Evolutionary conservation across 1,140 invertebrate species (phyloP).

Genomic region (Orchesella cincta): DNA sequence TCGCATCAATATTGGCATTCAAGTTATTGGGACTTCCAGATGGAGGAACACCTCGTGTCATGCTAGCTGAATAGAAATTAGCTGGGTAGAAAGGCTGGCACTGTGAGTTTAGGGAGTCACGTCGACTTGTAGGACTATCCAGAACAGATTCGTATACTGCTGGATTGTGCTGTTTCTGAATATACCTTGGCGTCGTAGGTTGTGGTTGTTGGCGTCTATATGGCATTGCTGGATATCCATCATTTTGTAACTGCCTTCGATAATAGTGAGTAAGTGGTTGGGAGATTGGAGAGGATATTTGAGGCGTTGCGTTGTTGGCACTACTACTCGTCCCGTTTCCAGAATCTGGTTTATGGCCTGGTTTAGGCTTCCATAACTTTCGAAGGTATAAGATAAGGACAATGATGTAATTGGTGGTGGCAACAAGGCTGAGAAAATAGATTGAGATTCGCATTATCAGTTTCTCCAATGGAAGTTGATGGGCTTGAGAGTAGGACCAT

Average conservation of each 20-base stretch:
- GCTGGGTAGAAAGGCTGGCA: constrained; percentile 26
- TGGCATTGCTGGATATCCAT: not conserved
- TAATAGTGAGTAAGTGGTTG: constrained; percentile 15
- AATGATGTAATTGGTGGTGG: constrained; percentile 17
- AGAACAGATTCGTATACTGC: constrained; percentile 14
- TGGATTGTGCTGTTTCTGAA: constrained; percentile 11
- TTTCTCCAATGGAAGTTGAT: not conserved
- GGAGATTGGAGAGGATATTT: constrained; percentile 17
- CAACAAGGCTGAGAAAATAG: constrained; percentile 11
- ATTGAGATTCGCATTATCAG: constrained; percentile 14
- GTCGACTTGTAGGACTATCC: constrained; percentile 9
- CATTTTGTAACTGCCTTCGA: not conserved
- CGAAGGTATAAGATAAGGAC: constrained; percentile 16
- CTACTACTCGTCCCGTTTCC: not conserved
- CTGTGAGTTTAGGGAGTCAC: constrained; percentile 16
- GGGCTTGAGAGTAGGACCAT: not conserved
- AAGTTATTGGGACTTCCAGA: constrained; percentile 3
- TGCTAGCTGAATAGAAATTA: constrained; percentile 23
- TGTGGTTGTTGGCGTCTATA: constrained; percentile 5
- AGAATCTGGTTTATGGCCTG: not conserved
- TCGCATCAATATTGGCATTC: constrained; percentile 9
- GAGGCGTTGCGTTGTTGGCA: not conserved
- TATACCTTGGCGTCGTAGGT: constrained; percentile 14
- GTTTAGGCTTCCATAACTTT: constrained; percentile 24
- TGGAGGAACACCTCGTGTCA: constrained; percentile 1